Conservation (phyloP, 1,140 invertebrate species). For the Rhizoglyphus robini region DNA sequence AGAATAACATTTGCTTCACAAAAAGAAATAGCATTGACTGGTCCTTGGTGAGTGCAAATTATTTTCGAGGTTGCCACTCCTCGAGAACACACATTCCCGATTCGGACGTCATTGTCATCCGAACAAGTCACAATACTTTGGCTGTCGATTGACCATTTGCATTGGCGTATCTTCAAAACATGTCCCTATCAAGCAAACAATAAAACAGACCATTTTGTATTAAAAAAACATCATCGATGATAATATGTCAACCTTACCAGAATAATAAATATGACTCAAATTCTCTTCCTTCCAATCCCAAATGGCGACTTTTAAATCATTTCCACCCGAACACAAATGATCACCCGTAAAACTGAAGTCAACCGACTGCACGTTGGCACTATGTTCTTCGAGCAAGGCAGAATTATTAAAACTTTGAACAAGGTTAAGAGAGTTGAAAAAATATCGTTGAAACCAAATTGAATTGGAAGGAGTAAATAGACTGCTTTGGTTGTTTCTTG, state of each 20-base stretch:
- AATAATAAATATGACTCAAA: neutral
- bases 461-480: neutral
- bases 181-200: too few relatives aligned
- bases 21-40: neutral
- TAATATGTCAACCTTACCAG: neutral
- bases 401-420: neutral
- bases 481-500: too few relatives aligned
- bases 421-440: neutral
- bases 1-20: neutral
- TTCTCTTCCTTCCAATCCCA: neutral
- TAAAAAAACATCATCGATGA: too few relatives aligned
- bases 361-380: neutral
- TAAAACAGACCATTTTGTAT: too few relatives aligned
- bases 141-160: neutral
- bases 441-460: neutral
- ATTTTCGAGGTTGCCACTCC: neutral
- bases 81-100: neutral
- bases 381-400: neutral
- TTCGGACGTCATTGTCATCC: neutral
- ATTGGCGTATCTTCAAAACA: too few relatives aligned
- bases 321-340: neutral
- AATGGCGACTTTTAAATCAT: neutral
- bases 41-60: neutral
- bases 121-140: neutral
- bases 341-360: neutral